Base-by-base conservation (phyloP, 2,113 vertebrate genomes). In the Jaculus jaculus region DNA sequence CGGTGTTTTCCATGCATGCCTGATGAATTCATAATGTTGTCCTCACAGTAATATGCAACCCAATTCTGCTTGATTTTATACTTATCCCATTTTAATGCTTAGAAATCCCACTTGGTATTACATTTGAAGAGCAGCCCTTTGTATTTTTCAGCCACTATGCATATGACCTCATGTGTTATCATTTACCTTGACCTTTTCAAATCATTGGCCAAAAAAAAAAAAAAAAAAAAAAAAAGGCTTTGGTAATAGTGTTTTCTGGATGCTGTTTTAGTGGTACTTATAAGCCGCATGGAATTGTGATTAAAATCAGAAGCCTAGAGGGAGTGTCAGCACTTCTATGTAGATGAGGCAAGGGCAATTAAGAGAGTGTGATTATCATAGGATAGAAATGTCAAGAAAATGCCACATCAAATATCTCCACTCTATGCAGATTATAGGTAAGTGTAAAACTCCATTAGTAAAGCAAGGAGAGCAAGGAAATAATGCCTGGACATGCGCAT, bases 371-470 rank as follows among this genome's bases (percentile, higher is more conserved):
- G 89, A 95, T 92, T 96, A 87, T 15, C 32, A 51, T 26, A 92
- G 28, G 42, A 54, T n/a, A 87, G 78, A 89, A 95, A 96, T 96
- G 84, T 96, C 92, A 95, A 66, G 80, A 66, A 95, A 95, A 91
- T 91, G 81, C 79, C 87, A 66, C 32, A 75, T 91, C 78, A 82
- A 37, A 82, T 94, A 73, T 79, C 68, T 21, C 30, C 21, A 39
- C 74, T 95, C 68, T 71, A n/a, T 21, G 78, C 10, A 82, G 77
- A 83, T 83, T 91, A 78, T 11, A 86, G 68, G 84, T 74, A 84
- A 93, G 20, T 32, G 60, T 83, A 87, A 94, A 94, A 86, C 32
- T 77, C 87, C 84, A 79, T 90, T 89, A 95, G 20, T 69, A 87
- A 91, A 84, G 37, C 42, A 84, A 61, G n/a, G 10, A 60, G 10